Evolutionary conservation across 2,797 vertebrate genomes (phyloP).

Genomic region (Pagetopsis macropterus): DNA sequence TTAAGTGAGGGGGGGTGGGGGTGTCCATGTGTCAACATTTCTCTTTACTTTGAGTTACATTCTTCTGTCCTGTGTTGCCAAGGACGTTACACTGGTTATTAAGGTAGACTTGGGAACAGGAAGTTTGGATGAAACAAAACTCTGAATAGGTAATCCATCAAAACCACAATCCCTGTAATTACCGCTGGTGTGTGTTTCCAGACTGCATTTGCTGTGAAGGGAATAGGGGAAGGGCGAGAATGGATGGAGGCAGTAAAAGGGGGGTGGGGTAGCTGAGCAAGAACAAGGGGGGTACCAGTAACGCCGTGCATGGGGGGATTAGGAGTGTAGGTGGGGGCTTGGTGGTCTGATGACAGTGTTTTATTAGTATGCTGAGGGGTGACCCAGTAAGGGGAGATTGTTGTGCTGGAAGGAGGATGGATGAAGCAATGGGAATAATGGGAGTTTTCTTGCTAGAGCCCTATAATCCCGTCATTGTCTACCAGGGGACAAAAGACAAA

Average conservation of each 20-base stretch:
- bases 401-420: conserved; percentile 76
- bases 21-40: conserved; percentile 34
- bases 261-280: conserved; percentile 59
- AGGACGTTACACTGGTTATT: conserved; percentile 57
- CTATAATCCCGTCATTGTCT: conserved; percentile 83
- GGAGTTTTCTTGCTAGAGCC: conserved; percentile 74
- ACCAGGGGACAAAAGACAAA: conserved; percentile 79
- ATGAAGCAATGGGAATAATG: conserved; percentile 76
- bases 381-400: conserved; percentile 82
- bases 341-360: conserved; percentile 73
- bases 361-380: conserved; percentile 79
- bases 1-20: neutral
- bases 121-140: conserved; percentile 68
- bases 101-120: conserved; percentile 58
- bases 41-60: conserved; percentile 28
- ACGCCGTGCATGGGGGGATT: conserved; percentile 69
- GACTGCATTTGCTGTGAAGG: conserved; percentile 38
- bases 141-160: conserved; percentile 72
- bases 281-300: conserved; percentile 61
- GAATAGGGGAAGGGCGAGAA: conserved; percentile 60
- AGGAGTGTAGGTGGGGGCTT: conserved; percentile 72
- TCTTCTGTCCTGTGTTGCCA: conserved; percentile 47
- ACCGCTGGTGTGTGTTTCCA: conserved; percentile 58
- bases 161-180: conserved; percentile 78
- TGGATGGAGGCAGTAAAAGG: conserved; percentile 66